phyloP scores from a whole-genome alignment of 1,140 invertebrate genomes.

The Zaprionus taronus region DNA sequence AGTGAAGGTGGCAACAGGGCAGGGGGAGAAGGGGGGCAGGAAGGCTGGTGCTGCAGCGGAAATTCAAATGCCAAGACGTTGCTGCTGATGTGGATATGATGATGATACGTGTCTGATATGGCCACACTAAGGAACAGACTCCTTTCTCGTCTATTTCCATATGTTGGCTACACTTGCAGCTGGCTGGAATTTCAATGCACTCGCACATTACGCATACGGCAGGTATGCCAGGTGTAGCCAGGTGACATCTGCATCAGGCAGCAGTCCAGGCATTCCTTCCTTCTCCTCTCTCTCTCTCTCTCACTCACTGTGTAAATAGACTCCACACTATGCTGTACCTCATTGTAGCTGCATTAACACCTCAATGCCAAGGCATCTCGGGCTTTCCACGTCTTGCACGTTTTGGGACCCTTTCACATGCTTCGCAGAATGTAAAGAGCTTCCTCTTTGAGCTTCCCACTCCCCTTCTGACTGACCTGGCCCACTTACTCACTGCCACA shows the following conservation, averaged over 20 bases:
- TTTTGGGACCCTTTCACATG: conserved; percentile 55
- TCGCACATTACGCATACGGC: conserved; percentile 45
- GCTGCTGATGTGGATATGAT: conserved; percentile 60
- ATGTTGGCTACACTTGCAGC: conserved; percentile 4
- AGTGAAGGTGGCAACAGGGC: not conserved
- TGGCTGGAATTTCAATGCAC: conserved; percentile 57
- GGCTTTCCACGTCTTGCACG: conserved; percentile 39
- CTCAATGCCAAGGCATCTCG: conserved; percentile 47
- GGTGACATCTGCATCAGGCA: conserved; percentile 55
- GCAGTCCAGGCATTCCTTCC: not conserved
- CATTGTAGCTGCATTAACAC: conserved; percentile 62
- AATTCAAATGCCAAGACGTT: conserved; percentile 76
- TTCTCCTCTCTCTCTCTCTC: not conserved
- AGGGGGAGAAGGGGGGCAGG: not conserved
- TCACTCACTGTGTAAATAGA: not conserved
- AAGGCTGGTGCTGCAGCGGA: conserved; percentile 35
- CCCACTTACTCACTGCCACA: conserved; percentile 7
- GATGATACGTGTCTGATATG: conserved; percentile 53
- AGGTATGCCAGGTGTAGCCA: conserved; percentile 28
- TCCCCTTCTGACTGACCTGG: not conserved
- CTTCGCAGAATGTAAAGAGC: conserved; percentile 49
- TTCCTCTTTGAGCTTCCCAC: not conserved
- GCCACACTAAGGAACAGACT: conserved; percentile 29
- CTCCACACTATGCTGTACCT: not conserved
- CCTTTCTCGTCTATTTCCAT: conserved; percentile 24